Evolutionary conservation across 2,888 invertebrate species (phyloP).

Genomic region (Phaedon cochleariae): DNA sequence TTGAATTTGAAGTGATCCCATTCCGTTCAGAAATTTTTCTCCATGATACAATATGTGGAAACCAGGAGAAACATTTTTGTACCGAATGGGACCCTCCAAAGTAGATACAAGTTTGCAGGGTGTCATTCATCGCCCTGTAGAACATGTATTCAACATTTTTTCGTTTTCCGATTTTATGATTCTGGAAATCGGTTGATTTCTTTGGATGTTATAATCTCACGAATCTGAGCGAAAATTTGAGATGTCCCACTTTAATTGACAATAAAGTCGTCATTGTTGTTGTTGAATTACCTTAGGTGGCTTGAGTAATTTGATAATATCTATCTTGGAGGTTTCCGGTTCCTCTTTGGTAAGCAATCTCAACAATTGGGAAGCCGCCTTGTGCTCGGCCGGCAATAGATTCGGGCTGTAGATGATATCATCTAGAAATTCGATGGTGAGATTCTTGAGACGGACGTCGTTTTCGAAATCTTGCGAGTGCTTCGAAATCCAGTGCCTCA

Average conservation of each 20-base stretch:
- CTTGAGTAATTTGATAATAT: constrained; percentile 74
- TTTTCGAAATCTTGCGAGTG: constrained; percentile 89
- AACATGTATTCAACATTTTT: too few relatives aligned
- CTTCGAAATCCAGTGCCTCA: constrained; percentile 92
- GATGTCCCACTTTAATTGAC: constrained; percentile 32
- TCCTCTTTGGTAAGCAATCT: constrained; percentile 82
- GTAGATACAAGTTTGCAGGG: too few relatives aligned
- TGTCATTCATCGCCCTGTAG: too few relatives aligned
- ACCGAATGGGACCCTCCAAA: too few relatives aligned
- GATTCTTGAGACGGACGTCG: constrained; percentile 75
- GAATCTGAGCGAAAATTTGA: neutral
- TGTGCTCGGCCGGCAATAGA: constrained; percentile 86
- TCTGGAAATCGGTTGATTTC: too few relatives aligned
- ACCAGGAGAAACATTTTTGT: too few relatives aligned
- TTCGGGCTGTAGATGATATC: constrained; percentile 87
- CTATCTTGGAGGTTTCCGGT: constrained; percentile 69
- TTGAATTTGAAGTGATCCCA: too few relatives aligned
- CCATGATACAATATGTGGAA: too few relatives aligned
- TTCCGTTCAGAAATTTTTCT: too few relatives aligned
- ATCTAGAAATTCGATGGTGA: constrained; percentile 87
- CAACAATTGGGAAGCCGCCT: constrained; percentile 84
- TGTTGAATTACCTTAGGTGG: constrained; percentile 71
- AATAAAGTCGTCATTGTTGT: too few relatives aligned
- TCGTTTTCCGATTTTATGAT: too few relatives aligned
- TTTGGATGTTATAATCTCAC: too few relatives aligned